Evolutionary conservation across 2,113 vertebrate species (phyloP).

Genomic region (human): GRCh38 chr12:127282501-127283000

Average conservation of each 20-base stretch:
- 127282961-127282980: neutral
- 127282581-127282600: too few relatives aligned
- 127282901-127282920: neutral
- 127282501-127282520: neutral
- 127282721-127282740: neutral
- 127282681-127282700: neutral
- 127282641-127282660: neutral
- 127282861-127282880: neutral
- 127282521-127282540: neutral
- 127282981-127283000: neutral
- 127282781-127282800: neutral
- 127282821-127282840: too few relatives aligned
- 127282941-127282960: too few relatives aligned
- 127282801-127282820: neutral
- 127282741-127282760: neutral
- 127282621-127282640: neutral
- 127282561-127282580: neutral
- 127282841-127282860: too few relatives aligned
- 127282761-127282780: neutral
- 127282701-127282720: neutral
- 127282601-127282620: fast-evolving
- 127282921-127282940: too few relatives aligned
- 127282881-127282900: fast-evolving
- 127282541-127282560: neutral
- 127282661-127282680: neutral